phyloP scores from a whole-genome alignment of 2,797 vertebrate species.

The Schizothorax lantsangensis region DNA sequence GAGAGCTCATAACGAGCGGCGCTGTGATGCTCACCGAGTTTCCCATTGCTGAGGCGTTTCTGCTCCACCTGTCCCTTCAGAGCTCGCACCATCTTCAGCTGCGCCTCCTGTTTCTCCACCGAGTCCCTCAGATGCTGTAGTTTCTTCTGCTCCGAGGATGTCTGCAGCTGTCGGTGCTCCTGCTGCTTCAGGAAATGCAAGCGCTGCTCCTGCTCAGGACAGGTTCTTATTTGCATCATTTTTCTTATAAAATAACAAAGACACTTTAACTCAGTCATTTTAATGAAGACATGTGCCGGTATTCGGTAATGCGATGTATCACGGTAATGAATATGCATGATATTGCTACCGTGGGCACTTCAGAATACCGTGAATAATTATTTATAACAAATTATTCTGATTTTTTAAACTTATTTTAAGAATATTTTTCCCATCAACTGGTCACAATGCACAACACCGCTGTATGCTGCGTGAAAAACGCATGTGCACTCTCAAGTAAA shows the following conservation, averaged over 20 bases:
- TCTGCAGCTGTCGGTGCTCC: slow-evolving; percentile 85
- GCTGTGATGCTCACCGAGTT: slow-evolving; percentile 82
- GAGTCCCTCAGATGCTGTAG: slow-evolving; percentile 86
- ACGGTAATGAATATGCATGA: too few species aligned
- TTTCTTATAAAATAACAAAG: background rate
- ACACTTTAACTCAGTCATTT: background rate
- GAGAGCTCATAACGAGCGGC: too few species aligned
- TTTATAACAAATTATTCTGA: too few species aligned
- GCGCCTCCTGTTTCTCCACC: slow-evolving; percentile 91
- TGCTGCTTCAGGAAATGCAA: slow-evolving; percentile 91
- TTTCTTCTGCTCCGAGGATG: slow-evolving; percentile 86
- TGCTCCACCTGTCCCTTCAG: slow-evolving; percentile 92
- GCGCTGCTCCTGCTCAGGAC: slow-evolving; percentile 86
- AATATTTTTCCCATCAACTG: too few species aligned
- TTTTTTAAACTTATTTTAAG: too few species aligned
- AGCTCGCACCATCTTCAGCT: slow-evolving; percentile 88
- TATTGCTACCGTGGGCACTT: too few species aligned
- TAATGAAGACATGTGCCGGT: too few species aligned
- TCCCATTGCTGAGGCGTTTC: slow-evolving; percentile 91
- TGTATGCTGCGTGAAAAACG: too few species aligned
- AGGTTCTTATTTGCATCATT: background rate
- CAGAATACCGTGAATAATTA: too few species aligned
- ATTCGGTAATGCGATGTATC: too few species aligned
- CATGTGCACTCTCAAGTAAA: too few species aligned
- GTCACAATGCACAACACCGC: too few species aligned